Evolutionary conservation across 2,888 invertebrate species (phyloP).

Genomic region (Macrophya annulata): DNA sequence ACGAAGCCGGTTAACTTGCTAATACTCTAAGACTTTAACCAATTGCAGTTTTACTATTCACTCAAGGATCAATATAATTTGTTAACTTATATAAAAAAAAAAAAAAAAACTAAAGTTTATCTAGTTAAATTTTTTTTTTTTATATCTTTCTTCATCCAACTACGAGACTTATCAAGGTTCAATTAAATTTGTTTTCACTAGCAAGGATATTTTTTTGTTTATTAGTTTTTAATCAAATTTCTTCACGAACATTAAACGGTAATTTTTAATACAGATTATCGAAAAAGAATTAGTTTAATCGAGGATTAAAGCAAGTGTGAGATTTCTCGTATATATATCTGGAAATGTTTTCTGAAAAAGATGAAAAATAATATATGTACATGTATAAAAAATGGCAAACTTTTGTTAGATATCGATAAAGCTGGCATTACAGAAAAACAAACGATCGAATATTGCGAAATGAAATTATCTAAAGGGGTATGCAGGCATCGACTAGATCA

Average conservation of each 20-base stretch:
- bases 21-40: neutral
- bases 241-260: neutral
- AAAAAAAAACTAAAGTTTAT: neutral
- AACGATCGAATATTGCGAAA: neutral
- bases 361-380: neutral
- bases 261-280: neutral
- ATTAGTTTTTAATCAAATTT: neutral
- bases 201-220: neutral
- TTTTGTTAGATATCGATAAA: neutral
- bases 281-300: neutral
- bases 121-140: neutral
- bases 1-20: neutral
- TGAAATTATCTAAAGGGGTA: neutral
- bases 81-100: too few species aligned
- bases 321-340: neutral
- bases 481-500: constrained; percentile 37
- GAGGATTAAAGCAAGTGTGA: neutral
- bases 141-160: too few species aligned
- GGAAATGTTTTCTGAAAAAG: neutral
- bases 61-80: neutral
- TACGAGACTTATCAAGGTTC: too few species aligned
- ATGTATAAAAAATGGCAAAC: neutral
- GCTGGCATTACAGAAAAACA: neutral
- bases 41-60: neutral
- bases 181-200: too few species aligned